Base-by-base conservation (phyloP, 2,888 invertebrate species). In the Eutolmus rufibarbis region DNA sequence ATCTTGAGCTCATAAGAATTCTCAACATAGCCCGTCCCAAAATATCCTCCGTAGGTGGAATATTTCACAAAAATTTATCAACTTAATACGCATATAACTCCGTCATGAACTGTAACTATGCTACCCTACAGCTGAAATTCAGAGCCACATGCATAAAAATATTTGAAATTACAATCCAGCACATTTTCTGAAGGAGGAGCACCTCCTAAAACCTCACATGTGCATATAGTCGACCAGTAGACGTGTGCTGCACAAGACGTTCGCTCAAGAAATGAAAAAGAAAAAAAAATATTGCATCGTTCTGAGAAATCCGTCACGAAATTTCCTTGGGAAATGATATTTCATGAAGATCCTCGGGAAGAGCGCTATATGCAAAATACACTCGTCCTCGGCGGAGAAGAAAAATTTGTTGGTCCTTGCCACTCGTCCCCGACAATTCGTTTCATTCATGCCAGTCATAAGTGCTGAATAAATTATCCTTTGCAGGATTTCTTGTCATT, bases 401-500 rank as follows among this genome's bases (percentile, higher is more conserved):
- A 76, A 82, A 82, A 57, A 82, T 82, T 66, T 82, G 57, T 57
- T 82, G 82, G 57, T 57, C 82, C 66, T 82, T 82, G 12, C 66
- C 82, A 34, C 57, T 82, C 51, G 51, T 82, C 57, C 37, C 31
- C 66, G 57, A 82, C 82, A 57, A 82, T 82, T 82, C 56, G 81
- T 81, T 81, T 81, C 82, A 51, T 82, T 34, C 82, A 37, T 82
- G 57, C 57, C 82, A 82, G 82, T 82, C 82, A 82, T 82, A 82
- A 82, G 82, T 57, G 82, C 82, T 82, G 82, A 57, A 82, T 82
- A 82, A 82, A 82, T 82, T 82, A 82, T 82, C 57, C 57, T 57
- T 82, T 34, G 57, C 82, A 57, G 82, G 57, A 57, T 19, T 57
- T 78, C 66, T 57, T 82, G 34, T 66, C 56, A 82, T 82, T 34